Base-by-base conservation (phyloP, 2,113 vertebrate genomes). In the Helogale parvula region DNA sequence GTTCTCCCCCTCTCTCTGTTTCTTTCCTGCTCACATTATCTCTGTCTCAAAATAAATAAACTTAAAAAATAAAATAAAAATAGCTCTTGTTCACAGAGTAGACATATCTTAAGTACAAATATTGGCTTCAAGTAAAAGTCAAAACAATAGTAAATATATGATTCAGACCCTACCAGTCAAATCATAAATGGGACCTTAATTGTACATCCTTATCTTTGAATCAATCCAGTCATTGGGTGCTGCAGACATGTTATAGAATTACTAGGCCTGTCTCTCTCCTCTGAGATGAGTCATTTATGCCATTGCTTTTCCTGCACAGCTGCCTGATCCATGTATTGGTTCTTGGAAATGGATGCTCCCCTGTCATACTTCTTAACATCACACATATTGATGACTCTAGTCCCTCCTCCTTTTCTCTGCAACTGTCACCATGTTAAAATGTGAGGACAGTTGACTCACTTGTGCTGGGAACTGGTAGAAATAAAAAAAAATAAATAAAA, bases 141-240 rank as follows among this genome's bases (percentile, higher is more conserved):
- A 60, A 2, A 94, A 90, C 0, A 72, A 72, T 29, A 38, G 7
- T 1, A 38, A 60, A 92, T n/a, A 38, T 41, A 27, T 7, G 47
- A 90, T 66, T 57, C 15, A 33, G 50, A 79, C 8, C 13, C 23
- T n/a, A 80, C 8, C 23, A 94, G 38, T 85, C 1, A 74, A 91
- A 45, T 76, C 35, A 81, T 38, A 69, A 79, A 25, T 68, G 54
- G 21, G 2, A 29, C 4, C 4, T 68, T 77, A 76, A 38, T 35
- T 6, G 7, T 69, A 60, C 63, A 25, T 76, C n/a, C 19, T 93
- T 41, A 10, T 72, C 3, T 80, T 71, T 88, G 21, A 5, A 31
- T 83, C 9, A 93, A 71, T 15, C 3, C 5, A 0, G 1, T n/a
- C 17, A 76, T 5, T 54, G 29, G 6, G 2, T 45, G 11, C 2